These are phyloP conservation scores for Sebastes itinus DNA, from an alignment of 2,797 vertebrate species.

Conservation along the genomic window DNA sequence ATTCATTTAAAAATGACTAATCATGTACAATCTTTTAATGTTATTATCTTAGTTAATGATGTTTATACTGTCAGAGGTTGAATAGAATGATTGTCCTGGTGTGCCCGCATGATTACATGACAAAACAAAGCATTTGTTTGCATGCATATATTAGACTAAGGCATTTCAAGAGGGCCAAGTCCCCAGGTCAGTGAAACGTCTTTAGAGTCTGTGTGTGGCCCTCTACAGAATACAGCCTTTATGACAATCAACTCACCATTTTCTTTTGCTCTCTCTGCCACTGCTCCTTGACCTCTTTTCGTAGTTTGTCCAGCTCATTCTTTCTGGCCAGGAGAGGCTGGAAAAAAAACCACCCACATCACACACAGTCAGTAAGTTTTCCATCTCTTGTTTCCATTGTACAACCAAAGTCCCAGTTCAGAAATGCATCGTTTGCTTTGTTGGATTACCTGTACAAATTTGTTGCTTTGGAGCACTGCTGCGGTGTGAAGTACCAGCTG, in stretches of 20 bases:
- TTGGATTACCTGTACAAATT: constrained; percentile 90
- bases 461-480: constrained; percentile 92
- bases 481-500: constrained; percentile 91
- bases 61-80: neutral
- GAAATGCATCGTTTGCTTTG: neutral
- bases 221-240: constrained; percentile 2
- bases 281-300: constrained; percentile 97
- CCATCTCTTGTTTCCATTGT: neutral
- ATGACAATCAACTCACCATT: constrained; percentile 85
- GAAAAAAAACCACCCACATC: neutral
- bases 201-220: constrained; percentile 4
- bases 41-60: neutral
- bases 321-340: constrained; percentile 94
- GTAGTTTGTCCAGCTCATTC: constrained; percentile 94
- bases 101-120: neutral
- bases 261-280: constrained; percentile 98
- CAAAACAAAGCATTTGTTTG: constrained; percentile 9
- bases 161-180: neutral
- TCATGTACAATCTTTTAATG: neutral
- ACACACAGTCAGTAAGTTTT: neutral
- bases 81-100: neutral
- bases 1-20: neutral
- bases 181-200: constrained; percentile 6
- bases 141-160: neutral
- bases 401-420: neutral